phyloP scores from a whole-genome alignment of 2,888 invertebrate genomes.

The Meganola albula region DNA sequence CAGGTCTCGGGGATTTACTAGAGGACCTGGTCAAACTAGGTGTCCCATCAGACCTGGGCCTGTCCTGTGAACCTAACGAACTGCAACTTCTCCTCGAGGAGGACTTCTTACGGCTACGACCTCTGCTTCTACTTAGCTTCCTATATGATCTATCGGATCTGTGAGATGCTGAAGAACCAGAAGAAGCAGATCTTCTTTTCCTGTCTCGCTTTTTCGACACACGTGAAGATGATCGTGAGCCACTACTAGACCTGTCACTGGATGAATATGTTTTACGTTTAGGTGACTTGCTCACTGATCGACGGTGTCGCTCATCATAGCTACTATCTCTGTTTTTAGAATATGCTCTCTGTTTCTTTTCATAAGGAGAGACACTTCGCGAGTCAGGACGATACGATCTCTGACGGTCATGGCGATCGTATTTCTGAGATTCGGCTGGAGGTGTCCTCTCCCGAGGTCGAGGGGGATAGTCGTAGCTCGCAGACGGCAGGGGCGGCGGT shows the following conservation, averaged over 20 bases:
- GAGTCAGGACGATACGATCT: slow-evolving; percentile 46
- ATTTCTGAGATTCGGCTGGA: slow-evolving; percentile 32
- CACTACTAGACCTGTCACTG: slow-evolving; percentile 53
- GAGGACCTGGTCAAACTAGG: slow-evolving; percentile 30
- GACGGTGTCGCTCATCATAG: slow-evolving; percentile 40
- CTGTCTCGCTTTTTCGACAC: slow-evolving; percentile 37
- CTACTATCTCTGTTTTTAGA: slow-evolving; percentile 49
- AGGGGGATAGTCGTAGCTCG: slow-evolving; percentile 14
- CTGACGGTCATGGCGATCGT: slow-evolving; percentile 38
- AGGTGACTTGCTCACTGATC: slow-evolving; percentile 46
- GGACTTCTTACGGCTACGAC: slow-evolving; percentile 31
- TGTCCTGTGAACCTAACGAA: slow-evolving; percentile 34
- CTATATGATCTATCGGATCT: slow-evolving; percentile 48
- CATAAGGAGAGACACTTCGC: slow-evolving; percentile 53
- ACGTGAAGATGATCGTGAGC: slow-evolving; percentile 48
- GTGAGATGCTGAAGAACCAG: slow-evolving; percentile 49
- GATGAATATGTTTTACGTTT: slow-evolving; percentile 55
- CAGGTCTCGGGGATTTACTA: slow-evolving; percentile 37
- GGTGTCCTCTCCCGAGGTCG: slow-evolving; percentile 31
- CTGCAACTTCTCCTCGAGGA: slow-evolving; percentile 41
- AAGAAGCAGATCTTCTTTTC: slow-evolving; percentile 41
- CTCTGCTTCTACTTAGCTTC: slow-evolving; percentile 26
- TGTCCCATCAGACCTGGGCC: slow-evolving; percentile 33
- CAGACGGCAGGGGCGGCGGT: slow-evolving; percentile 9
- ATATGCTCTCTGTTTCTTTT: slow-evolving; percentile 41